Percentiles rank a stretch among this genome's conserved stretches.
Evolutionary conservation across 35 echinoderm and acorn worm genomes (phyloP).

Genomic region (Apostichopus japonicus): DNA sequence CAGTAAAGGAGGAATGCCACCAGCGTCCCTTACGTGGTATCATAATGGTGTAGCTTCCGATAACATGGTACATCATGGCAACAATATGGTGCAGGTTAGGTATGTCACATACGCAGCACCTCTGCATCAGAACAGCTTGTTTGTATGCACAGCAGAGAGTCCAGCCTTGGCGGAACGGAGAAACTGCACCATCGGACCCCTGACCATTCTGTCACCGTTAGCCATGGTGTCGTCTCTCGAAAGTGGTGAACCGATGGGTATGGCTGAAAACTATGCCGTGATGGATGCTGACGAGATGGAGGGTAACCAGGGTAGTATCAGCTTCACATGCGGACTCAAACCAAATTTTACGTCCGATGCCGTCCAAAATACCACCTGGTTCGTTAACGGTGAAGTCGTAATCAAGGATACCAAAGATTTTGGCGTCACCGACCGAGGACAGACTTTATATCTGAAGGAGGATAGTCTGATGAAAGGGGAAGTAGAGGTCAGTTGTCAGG

Average conservation of each 20-base stretch:
- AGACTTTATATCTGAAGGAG: constrained; percentile 32
- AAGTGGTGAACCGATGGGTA: neutral
- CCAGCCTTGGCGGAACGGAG: neutral
- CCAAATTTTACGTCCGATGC: constrained; percentile 27
- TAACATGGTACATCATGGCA: constrained; percentile 14
- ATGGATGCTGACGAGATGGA: constrained; percentile 41
- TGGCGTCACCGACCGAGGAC: constrained; percentile 8
- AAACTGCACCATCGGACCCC: constrained; percentile 45
- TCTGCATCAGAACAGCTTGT: neutral
- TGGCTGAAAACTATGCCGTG: constrained; percentile 26
- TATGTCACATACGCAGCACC: constrained; percentile 19
- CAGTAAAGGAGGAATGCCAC: constrained; percentile 45
- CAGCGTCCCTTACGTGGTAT: constrained; percentile 5
- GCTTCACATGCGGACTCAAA: constrained; percentile 51
- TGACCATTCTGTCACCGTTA: constrained; percentile 39
- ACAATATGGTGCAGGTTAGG: constrained; percentile 6
- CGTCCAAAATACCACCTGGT: constrained; percentile 41
- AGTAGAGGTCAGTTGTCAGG: constrained; percentile 53
- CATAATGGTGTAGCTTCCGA: constrained; percentile 23
- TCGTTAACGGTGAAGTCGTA: constrained; percentile 19
- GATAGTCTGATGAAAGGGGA: neutral
- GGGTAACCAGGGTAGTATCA: neutral
- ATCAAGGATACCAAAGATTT: neutral
- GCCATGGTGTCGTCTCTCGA: constrained; percentile 28
- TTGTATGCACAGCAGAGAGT: constrained; percentile 30